Evolutionary conservation across 1,140 invertebrate genomes (phyloP), one percentile per base, ranked within the genome.

Genomic region (Drosophila arizonae): DNA sequence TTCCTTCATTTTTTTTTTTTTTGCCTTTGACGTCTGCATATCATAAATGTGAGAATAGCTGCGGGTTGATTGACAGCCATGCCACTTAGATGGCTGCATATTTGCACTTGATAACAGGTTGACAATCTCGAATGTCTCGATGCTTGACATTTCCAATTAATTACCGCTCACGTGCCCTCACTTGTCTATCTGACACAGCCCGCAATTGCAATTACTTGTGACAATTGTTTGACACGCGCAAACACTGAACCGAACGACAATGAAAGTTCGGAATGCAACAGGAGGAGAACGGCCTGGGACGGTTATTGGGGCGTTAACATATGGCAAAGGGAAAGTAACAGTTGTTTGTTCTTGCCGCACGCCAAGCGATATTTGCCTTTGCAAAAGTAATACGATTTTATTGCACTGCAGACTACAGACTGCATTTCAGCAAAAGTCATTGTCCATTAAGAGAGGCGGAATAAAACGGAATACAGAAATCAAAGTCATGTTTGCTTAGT

Each of bases 161-260:
- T 61, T 61, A 72, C 64, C 70, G 64, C 56, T 68, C 46, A 33
- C 50, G 26, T 55, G 50, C 57, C 33, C 50, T 4, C 30, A 72
- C 58, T 39, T 54, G 55, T 48, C 36, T 24, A 24, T 13, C 6
- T 3, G 63, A 13, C 55, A 13, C 21, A 24, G 36, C 36, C 55
- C 33, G 33, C 55, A 61, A 61, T 56, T 24, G 39, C 56, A 33
- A 61, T 67, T 61, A 48, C 50, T 43, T 60, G 39, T 41, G 39
- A n/a, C 68, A 66, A 66, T 66, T 66, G 69, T 66, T 72, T 72
- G 63, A 39, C 33, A 17, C 50, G 41, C 15, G 48, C 63, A 72
- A 72, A 72, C 63, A 72, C 28, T 17, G 28, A 36, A 11, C 39
- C 3, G 52, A 60, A 45, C n/a, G 39, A 28, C 54, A 33, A 58